A percentile compares a stretch with the other conserved stretches of the same genome.
Evolutionary conservation across 1,140 invertebrate species (phyloP).

Genomic region (Pseudobourletiella spinata): DNA sequence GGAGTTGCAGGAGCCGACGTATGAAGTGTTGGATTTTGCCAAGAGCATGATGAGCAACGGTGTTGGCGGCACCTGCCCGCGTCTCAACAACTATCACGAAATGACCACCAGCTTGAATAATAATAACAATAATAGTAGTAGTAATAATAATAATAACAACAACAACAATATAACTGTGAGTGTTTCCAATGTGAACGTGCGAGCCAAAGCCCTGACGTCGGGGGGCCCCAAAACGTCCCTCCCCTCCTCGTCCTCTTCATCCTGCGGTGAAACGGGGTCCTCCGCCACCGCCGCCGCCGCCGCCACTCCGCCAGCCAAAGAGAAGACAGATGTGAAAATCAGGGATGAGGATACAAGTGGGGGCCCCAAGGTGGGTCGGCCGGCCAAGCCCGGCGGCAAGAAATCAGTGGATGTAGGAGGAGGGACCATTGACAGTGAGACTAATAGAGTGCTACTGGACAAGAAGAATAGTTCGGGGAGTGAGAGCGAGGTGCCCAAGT

Average conservation of each 20-base stretch:
- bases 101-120: too few species aligned
- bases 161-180: conserved; percentile 2
- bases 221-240: background rate
- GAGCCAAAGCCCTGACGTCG: background rate
- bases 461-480: background rate
- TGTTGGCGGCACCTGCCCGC: too few species aligned
- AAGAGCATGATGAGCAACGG: too few species aligned
- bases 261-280: background rate
- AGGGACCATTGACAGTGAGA: background rate
- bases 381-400: background rate
- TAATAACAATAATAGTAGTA: background rate
- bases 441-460: background rate
- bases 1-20: conserved; percentile 37
- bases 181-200: background rate
- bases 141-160: background rate
- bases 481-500: background rate
- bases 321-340: background rate
- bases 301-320: background rate
- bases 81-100: too few species aligned
- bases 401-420: background rate
- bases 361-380: too few species aligned
- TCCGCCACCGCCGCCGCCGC: background rate
- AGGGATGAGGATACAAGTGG: too few species aligned
- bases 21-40: conserved; percentile 32
- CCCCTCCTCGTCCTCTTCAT: background rate